Conservation (phyloP, 1,140 invertebrate genomes). For the Halictus rubicundus region DNA sequence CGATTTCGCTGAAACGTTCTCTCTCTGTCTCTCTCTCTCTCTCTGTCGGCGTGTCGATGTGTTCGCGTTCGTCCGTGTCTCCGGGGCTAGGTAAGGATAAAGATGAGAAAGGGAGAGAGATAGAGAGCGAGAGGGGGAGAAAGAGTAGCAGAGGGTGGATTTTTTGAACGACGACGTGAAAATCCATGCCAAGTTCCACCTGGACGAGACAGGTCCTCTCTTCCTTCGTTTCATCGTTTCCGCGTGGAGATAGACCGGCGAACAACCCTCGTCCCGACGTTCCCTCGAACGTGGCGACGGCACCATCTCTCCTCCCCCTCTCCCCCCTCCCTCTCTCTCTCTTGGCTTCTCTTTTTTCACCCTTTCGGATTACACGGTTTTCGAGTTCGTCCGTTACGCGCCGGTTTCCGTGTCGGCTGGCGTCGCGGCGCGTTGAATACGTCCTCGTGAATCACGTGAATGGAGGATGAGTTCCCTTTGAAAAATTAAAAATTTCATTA, state of each 20-base stretch:
- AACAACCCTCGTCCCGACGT: background rate
- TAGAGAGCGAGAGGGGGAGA: too few species aligned
- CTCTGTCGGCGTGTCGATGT: slow-evolving; percentile 12
- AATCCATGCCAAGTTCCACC: slow-evolving; percentile 7
- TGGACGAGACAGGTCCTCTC: background rate
- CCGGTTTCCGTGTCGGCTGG: slow-evolving; percentile 1
- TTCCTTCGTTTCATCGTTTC: slow-evolving; percentile 7
- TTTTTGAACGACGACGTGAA: slow-evolving; percentile 13
- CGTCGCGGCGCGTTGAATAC: slow-evolving; percentile 10
- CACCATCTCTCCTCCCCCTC: background rate
- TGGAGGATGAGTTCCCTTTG: background rate
- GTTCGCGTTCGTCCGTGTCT: background rate
- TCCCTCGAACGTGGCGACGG: background rate
- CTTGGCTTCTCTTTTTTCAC: background rate
- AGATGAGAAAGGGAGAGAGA: too few species aligned
- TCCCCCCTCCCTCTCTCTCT: too few species aligned
- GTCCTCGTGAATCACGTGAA: slow-evolving; percentile 25
- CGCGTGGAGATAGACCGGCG: background rate
- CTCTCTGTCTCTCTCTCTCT: background rate
- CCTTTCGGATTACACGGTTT: slow-evolving; percentile 18
- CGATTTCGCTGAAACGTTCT: slow-evolving; percentile 33
- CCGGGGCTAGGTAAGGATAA: too few species aligned
- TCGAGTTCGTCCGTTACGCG: background rate
- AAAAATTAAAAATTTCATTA: slow-evolving; percentile 35
- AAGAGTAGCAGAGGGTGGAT: background rate